Base-by-base conservation (phyloP, 2,888 invertebrate species). In the Ommatoiulus sabulosus region DNA sequence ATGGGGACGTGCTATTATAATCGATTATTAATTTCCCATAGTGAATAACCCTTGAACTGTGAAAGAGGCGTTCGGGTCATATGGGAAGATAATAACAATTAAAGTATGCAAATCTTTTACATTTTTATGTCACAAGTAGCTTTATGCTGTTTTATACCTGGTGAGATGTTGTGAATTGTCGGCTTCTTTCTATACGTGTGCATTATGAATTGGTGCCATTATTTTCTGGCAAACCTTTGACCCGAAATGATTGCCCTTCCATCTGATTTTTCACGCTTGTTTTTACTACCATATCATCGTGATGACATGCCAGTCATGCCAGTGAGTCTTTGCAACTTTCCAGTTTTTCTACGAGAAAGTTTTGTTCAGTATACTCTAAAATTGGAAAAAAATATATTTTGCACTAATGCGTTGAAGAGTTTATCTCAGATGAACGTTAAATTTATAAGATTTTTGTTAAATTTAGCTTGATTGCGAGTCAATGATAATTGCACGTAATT, bases 1-100 rank as follows among this genome's bases (percentile, higher is more conserved):
- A 63, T 63, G 63, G 63, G 63, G 63, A 63, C 63, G 63, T 20
- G 17, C 52, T 63, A 63, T 63, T 63, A 63, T 63, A 20, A 63
- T 63, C 63, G 63, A 63, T 63, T 63, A 63, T 63, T 63, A 63
- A 63, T 63, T 63, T 20, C 20, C 20, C 20, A 20, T 20, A 63
- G 20, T 20, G 6, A 7, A 63, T 63, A 63, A n/a, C 63, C 52
- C 63, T 63, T 63, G 63, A 63, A n/a, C 63, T 63, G 63, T 63
- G 63, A 63, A 10, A 5, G 63, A 20, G 52, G 52, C 15, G 52
- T 52, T 17, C n/a, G 63, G n/a, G 20, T 6, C n/a, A 20, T 17
- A 20, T 20, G 3, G n/a, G 20, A 63, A 20, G 20, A 8, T 63
- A 6, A 10, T 20, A 20, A 7, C 20, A n/a, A 20, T 63, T 63